Evolutionary conservation across 2,797 vertebrate species (phyloP).

Genomic region (Microctenopoma stevenorrisi): DNA sequence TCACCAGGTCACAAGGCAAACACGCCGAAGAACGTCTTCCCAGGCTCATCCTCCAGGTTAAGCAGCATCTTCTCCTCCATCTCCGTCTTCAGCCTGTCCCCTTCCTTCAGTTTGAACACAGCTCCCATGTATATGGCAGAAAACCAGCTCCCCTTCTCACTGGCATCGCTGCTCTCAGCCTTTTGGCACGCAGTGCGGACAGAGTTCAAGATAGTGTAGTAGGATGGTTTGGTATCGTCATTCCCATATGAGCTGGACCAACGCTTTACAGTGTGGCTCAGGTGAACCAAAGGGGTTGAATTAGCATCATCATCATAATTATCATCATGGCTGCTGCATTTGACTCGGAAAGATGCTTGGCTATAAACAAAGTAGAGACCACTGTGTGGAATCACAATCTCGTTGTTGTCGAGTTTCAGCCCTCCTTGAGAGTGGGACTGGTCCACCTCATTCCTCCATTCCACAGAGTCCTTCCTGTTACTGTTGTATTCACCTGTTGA

Average conservation of each 20-base stretch:
- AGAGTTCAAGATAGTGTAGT: slow-evolving; percentile 69
- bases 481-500: slow-evolving; percentile 64
- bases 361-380: slow-evolving; percentile 85
- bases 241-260: slow-evolving; percentile 36
- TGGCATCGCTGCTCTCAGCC: rapidly evolving
- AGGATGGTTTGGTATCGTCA: rapidly evolving
- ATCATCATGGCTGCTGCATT: slow-evolving; percentile 39
- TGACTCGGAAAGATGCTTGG: slow-evolving; percentile 78
- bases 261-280: slow-evolving; percentile 73
- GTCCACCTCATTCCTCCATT: slow-evolving; percentile 67
- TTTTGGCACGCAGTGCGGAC: slow-evolving; percentile 69
- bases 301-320: not conserved
- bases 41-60: slow-evolving; percentile 31
- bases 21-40: slow-evolving; percentile 82
- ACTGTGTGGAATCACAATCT: slow-evolving; percentile 66
- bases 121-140: slow-evolving; percentile 78
- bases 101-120: slow-evolving; percentile 67
- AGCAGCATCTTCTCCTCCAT: slow-evolving; percentile 48
- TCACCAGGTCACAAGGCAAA: slow-evolving; percentile 75
- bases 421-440: slow-evolving; percentile 70
- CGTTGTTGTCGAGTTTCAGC: slow-evolving; percentile 62
- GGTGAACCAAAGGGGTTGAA: slow-evolving; percentile 30
- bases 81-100: slow-evolving; percentile 67
- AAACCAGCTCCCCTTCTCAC: slow-evolving; percentile 48
- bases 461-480: not conserved